Evolutionary conservation across 1,140 invertebrate species (phyloP), one percentile per base, ranked within the genome.

Genomic region (Hylyphantes graminicola): DNA sequence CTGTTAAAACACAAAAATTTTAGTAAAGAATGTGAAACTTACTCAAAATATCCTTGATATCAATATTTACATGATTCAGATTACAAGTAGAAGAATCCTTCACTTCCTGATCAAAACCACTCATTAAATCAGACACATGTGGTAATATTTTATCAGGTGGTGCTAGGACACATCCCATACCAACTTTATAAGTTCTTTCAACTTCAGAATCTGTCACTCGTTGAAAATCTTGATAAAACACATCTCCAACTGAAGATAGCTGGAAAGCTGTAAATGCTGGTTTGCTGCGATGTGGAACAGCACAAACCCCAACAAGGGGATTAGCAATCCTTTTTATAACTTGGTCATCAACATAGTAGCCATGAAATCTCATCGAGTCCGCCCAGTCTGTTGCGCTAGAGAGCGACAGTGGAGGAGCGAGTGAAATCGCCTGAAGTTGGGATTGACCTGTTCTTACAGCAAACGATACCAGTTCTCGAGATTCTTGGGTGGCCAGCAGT

Each of bases 171-270:
- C 70, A 74, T 50, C 80, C 80, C 12, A 50, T 65, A 35, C 57
- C 48, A 35, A 63, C 57, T 67, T 21, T 64, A 55, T 50, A 73
- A 4, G 68, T 83, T 15, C n/a, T 53, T 55, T 83, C 80, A 35
- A 13, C 15, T 53, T 19, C n/a, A 10, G 10, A 7, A 2, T 21
- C 50, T 35, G 13, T 9, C 0, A 15, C 10, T 50, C n/a, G 13
- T 48, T 50, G 57, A 48, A 83, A 83, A 19, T 65, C 59, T 57
- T 83, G 80, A 59, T 57, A 83, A 83, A 83, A 83, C 35, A 83
- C 1, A 75, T 83, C 80, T n/a, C 80, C 80, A 65, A 53, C 21
- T 55, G 80, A 83, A 13, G 68, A 65, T 5, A 67, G 1, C 19
- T 83, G 80, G 12, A 83, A 75, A 13, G 50, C 59, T 13, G 70